Base-by-base conservation (phyloP, 92 coral and sea anemone genomes). In the Epizoanthus ramosus region DNA sequence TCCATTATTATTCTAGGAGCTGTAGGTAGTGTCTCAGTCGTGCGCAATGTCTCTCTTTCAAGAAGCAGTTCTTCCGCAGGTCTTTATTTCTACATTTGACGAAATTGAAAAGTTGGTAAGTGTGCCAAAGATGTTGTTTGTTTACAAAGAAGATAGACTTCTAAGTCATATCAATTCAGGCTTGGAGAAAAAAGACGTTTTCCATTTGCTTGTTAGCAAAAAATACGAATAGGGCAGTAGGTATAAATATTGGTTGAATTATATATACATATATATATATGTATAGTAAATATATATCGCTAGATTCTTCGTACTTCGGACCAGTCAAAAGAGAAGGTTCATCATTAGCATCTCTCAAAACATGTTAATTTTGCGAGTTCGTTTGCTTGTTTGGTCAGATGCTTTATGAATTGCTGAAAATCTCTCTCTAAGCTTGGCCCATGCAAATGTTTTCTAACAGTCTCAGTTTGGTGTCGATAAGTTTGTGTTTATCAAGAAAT, bases 101-200 rank as follows among this genome's bases (percentile, higher is more conserved):
- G 82, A 77, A 77, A 77, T 77, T 60, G 71, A 63, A 61, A 77
- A 77, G 39, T 61, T 77, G 82, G 82, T 77, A 61, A 77, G 82
- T 77, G 82, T 39, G 58, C n/a, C 22, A 31, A 60, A 33, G 35
- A 41, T 43, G 19, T 39, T 41, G 71, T 60, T 77, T 77, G 68
- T 76, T 76, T 61, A 37, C 57, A 33, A 60, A 76, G 15, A 21
- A 37, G 18, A n/a, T 22, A 57, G 41, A 58, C 7, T 25, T 50
- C 15, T 16, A 64, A 5, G 35, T 67, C 72, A 67, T 14, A 8
- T 8, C 47, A 33, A 19, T 45, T 14, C 58, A 45, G 45, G 18
- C 21, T 39, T 41, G 39, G 25, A 6, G 18, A 57, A 17, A 24
- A 14, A 41, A 58, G 14, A 54, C 33, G 8, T 9, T 13, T 76